Evolutionary conservation across 2,888 invertebrate species (phyloP), one percentile per base, ranked within the genome.

Genomic region (Zaprionus bogoriensis): DNA sequence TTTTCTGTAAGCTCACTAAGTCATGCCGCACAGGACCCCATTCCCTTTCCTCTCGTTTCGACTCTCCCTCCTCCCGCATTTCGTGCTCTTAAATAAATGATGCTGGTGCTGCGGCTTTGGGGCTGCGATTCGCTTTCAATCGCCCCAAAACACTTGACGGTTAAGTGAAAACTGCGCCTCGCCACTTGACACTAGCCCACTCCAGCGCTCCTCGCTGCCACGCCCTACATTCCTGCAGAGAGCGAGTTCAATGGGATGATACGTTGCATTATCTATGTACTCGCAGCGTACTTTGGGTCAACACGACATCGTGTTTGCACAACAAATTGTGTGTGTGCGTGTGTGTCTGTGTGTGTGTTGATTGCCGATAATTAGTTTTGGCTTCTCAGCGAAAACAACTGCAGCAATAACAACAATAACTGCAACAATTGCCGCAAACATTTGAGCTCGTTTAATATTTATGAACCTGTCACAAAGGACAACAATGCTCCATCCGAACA

Each of bases 91-190:
- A 71, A 79, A 81, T 81, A 81, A 81, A 83, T 81, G 68, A 83
- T 81, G 77, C 53, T 71, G 80, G 58, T 63, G 75, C 69, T 80
- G 77, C 80, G 80, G 83, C 62, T 65, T 58, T 60, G 54, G 62
- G 60, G 6, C 61, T 63, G 17, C 74, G 57, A 64, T 70, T 74
- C 74, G 46, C 70, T 77, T 83, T 80, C 77, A 81, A 74, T 78
- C 66, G 64, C 47, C n/a, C 54, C 63, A 61, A 64, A 77, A 57
- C 54, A 66, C 70, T 71, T 62, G 74, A 63, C 32, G 54, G 51
- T 20, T 52, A 66, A 73, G 73, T 73, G 69, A 73, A 73, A 73
- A 73, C 73, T 50, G 59, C 50, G 59, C 38, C 61, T 38, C 38
- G 42, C 36, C 50, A 53, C 61, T 66, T 41, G 55, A 38, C 28